Percentiles rank a stretch among this genome's conserved stretches.
phyloP scores from a whole-genome alignment of 2,888 invertebrate species.

The Drosophila stalkeri region DNA sequence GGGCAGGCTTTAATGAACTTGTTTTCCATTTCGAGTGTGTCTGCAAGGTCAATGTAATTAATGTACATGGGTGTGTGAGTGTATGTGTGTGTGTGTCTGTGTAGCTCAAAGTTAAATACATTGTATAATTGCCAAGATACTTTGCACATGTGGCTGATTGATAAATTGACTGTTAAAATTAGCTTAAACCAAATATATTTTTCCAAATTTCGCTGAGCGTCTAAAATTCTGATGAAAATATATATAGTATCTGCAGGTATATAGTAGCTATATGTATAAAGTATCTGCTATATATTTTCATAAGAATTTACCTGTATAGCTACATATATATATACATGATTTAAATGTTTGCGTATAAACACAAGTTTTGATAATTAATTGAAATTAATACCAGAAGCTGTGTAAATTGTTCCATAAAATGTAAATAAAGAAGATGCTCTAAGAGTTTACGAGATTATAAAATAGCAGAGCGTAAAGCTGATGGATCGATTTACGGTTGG shows the following conservation, averaged over 20 bases:
- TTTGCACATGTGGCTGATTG: conserved; percentile 52
- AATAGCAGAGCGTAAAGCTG: background rate
- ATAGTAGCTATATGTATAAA: too few relatives aligned
- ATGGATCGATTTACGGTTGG: background rate
- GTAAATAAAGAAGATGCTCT: background rate
- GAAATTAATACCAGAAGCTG: conserved; percentile 7
- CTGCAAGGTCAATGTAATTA: conserved; percentile 56
- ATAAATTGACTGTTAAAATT: conserved; percentile 49
- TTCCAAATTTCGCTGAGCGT: background rate
- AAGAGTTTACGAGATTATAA: background rate
- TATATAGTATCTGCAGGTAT: background rate
- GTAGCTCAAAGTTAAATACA: conserved; percentile 17
- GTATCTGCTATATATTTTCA: too few relatives aligned
- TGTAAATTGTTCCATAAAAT: background rate
- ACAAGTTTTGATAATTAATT: background rate
- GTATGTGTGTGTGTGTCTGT: conserved; percentile 2
- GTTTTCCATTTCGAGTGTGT: conserved; percentile 35
- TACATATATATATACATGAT: conserved; percentile 8
- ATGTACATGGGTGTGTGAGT: conserved; percentile 8
- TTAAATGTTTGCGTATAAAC: conserved; percentile 11
- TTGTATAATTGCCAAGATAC: conserved; percentile 23
- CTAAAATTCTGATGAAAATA: background rate
- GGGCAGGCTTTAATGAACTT: conserved; percentile 55
- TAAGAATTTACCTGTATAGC: background rate
- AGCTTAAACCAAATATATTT: background rate